Base-by-base conservation (phyloP, 2,888 invertebrate species). In the Meiosimyza decipiens region DNA sequence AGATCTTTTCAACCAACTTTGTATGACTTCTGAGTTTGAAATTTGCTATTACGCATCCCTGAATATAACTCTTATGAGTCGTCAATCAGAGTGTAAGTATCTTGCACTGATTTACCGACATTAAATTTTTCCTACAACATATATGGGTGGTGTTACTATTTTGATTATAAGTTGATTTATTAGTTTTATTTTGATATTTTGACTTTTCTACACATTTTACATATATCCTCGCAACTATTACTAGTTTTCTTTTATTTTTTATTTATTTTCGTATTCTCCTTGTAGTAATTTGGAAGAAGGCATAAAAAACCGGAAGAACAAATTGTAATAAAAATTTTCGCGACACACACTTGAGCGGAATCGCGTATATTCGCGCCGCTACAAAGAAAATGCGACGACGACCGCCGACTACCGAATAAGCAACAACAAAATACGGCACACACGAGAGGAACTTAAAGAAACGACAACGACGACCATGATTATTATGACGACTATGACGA, bases 261-360 rank as follows among this genome's bases (percentile, higher is more conserved):
- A 18, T 62, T n/a, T 63, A 49, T 7, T 62, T 40, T 2, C 47
- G 62, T 72, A 60, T 2, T 71, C 40, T 22, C 9, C 28, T n/a
- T 28, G 16, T 52, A 33, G 51, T 22, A n/a, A 15, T 40, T 40
- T 40, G 40, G 40, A n/a, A 54, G 63, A 73, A 47, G 51, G 28
- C 69, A 69, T 64, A 55, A 59, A 64, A 54, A 51, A 73, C 64
- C 64, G 69, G 69, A 70, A 73, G 65, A 70, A 68, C 62, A 50
- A 72, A 67, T 72, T 72, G 72, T 62, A 72, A 72, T 72, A 67
- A 69, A 60, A 69, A 69, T 69, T 69, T 69, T 60, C 62, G 69
- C 69, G 62, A 69, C 59, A 59, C 18, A 60, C 69, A 64, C 33
- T n/a, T 28, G 51, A 66, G 16, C 11, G 33, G 66, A 52, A n/a